Evolutionary conservation across 2,113 vertebrate genomes (phyloP).

Genomic region (Hypomesus transpacificus): DNA sequence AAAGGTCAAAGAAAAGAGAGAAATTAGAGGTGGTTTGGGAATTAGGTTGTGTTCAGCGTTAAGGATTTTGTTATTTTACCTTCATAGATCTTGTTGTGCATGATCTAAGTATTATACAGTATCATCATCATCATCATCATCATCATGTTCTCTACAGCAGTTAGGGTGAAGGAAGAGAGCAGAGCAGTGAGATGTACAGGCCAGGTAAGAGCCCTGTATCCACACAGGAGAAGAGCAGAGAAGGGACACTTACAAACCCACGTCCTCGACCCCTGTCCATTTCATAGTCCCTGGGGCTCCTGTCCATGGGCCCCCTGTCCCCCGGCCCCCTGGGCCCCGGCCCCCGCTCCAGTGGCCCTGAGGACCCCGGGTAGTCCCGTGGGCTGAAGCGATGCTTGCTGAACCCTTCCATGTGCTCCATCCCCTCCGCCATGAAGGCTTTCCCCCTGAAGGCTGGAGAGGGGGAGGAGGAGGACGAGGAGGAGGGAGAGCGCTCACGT

Average conservation of each 20-base stretch:
- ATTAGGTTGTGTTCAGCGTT: conserved; percentile 15
- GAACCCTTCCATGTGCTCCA: conserved; percentile 81
- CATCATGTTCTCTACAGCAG: conserved; percentile 27
- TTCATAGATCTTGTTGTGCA: conserved; percentile 46
- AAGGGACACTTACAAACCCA: conserved; percentile 68
- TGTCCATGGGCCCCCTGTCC: conserved; percentile 54
- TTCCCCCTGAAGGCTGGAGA: conserved; percentile 80
- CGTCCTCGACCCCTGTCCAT: conserved; percentile 65
- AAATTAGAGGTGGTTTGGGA: conserved; percentile 15
- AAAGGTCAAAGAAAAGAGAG: background rate
- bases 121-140: conserved; percentile 51
- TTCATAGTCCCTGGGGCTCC: conserved; percentile 64
- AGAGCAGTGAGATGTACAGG: conserved; percentile 46
- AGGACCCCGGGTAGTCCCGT: conserved; percentile 67
- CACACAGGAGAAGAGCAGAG: no score
- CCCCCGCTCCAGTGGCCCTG: conserved; percentile 28
- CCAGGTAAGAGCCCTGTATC: background rate
- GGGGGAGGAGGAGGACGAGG: conserved; percentile 88
- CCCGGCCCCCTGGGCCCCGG: conserved; percentile 27
- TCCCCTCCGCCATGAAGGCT: conserved; percentile 82
- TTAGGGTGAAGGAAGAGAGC: conserved; percentile 52
- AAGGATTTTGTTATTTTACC: conserved; percentile 49
- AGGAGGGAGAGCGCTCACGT: conserved; percentile 90
- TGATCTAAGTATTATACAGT: conserved; percentile 47
- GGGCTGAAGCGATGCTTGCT: conserved; percentile 75